Percentiles rank a stretch among this genome's conserved stretches.
phyloP scores from a whole-genome alignment of 2,113 vertebrate genomes.

The Cyanoliseus patagonus region DNA sequence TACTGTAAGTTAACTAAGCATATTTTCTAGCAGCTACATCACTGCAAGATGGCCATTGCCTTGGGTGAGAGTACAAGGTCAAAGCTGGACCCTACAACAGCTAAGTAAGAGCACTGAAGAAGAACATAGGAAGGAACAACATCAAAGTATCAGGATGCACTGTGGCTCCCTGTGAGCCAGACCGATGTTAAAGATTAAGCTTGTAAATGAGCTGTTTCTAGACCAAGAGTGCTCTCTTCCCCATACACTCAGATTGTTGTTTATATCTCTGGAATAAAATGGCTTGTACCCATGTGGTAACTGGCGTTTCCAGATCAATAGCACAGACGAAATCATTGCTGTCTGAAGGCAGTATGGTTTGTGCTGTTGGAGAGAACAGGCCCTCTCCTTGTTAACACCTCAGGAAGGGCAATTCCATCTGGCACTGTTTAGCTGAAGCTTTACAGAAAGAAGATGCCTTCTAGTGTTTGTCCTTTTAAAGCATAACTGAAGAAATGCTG shows the following conservation, averaged over 20 bases:
- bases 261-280: conserved; percentile 12
- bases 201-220: conserved; percentile 2
- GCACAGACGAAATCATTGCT: not conserved
- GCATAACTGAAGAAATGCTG: not conserved
- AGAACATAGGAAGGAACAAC: not conserved
- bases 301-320: conserved; percentile 49
- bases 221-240: not conserved
- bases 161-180: not conserved
- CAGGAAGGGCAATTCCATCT: conserved; percentile 44
- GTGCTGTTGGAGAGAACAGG: not conserved
- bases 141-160: not conserved
- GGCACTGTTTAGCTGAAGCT: conserved; percentile 8
- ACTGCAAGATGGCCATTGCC: not conserved
- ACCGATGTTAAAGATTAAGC: not conserved
- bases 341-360: not conserved
- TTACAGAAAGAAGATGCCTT: conserved; percentile 15
- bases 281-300: not conserved
- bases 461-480: conserved; percentile 29
- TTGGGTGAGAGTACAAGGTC: not conserved
- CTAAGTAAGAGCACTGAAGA: not conserved
- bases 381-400: conserved; percentile 46
- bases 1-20: not conserved
- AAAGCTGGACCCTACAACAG: not conserved
- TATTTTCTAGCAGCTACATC: not conserved
- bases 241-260: not conserved